These are phyloP conservation scores for Psilopogon haemacephalus DNA, from an alignment of 2,113 vertebrate genomes.

Conservation along the genomic window DNA sequence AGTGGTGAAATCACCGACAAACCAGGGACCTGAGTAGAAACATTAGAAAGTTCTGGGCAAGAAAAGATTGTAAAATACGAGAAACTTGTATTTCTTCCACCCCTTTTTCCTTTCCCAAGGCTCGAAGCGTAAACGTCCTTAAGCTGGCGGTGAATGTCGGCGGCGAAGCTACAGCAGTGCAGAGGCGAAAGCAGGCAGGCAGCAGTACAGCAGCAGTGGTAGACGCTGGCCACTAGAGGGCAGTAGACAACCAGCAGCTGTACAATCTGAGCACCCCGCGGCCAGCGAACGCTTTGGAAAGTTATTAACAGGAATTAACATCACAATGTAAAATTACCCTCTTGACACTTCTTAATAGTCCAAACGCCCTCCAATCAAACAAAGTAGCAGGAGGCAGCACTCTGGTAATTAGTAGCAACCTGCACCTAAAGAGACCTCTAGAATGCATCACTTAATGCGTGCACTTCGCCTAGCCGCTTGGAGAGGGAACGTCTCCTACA, in stretches of 20 bases:
- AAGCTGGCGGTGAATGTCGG: background rate
- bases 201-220: background rate
- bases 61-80: background rate
- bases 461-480: background rate
- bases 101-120: accelerated
- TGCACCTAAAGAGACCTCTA: background rate
- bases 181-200: background rate
- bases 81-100: too few relatives aligned
- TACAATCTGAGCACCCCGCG: background rate
- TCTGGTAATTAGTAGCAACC: background rate
- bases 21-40: accelerated
- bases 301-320: background rate
- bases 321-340: background rate
- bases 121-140: accelerated
- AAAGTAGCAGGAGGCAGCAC: background rate
- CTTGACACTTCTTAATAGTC: background rate
- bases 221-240: constrained; percentile 10
- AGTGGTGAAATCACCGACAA: background rate
- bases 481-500: accelerated
- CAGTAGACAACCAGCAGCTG: background rate
- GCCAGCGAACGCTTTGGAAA: too few relatives aligned
- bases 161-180: background rate
- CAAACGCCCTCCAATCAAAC: background rate
- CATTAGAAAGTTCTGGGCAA: background rate
- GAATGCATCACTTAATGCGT: background rate